phyloP scores from a whole-genome alignment of 1,140 invertebrate species.

The Zaprionus vittiger region DNA sequence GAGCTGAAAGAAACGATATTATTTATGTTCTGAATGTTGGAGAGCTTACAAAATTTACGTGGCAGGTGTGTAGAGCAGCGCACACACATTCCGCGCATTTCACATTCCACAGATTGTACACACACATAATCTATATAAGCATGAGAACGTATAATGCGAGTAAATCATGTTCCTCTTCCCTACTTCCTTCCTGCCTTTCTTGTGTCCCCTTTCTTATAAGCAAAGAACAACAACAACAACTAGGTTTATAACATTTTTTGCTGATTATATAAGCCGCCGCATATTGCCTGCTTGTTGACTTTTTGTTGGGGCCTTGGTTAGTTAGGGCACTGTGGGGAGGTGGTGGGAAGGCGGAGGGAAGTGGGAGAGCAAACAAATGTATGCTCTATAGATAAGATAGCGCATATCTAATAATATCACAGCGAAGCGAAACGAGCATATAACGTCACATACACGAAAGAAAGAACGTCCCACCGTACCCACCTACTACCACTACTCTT shows the following conservation, averaged over 20 bases:
- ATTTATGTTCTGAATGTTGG: slow-evolving; percentile 54
- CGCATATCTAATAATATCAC: slow-evolving; percentile 82
- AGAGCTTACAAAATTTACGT: slow-evolving; percentile 71
- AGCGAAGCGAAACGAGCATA: slow-evolving; percentile 61
- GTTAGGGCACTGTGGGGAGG: slow-evolving; percentile 35
- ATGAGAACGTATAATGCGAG: slow-evolving; percentile 15
- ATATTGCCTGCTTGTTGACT: slow-evolving; percentile 39
- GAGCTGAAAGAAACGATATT: slow-evolving; percentile 41
- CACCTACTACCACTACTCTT: background rate
- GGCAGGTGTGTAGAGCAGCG: slow-evolving; percentile 70
- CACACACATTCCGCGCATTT: slow-evolving; percentile 11
- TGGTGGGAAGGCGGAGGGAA: background rate
- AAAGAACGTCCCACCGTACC: background rate
- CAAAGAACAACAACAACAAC: background rate
- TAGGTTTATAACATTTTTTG: slow-evolving; percentile 9
- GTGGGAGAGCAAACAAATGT: slow-evolving; percentile 12
- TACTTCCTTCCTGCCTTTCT: background rate
- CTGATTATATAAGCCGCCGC: slow-evolving; percentile 70
- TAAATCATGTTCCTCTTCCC: slow-evolving; percentile 24
- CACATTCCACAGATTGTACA: slow-evolving; percentile 67
- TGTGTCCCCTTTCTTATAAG: background rate
- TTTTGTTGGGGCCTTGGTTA: slow-evolving; percentile 43
- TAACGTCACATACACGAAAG: slow-evolving; percentile 63
- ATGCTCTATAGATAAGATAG: slow-evolving; percentile 76
- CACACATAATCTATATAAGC: slow-evolving; percentile 42